Conservation (phyloP, 2,113 vertebrate genomes). For the Forbesichthys agassizii region DNA sequence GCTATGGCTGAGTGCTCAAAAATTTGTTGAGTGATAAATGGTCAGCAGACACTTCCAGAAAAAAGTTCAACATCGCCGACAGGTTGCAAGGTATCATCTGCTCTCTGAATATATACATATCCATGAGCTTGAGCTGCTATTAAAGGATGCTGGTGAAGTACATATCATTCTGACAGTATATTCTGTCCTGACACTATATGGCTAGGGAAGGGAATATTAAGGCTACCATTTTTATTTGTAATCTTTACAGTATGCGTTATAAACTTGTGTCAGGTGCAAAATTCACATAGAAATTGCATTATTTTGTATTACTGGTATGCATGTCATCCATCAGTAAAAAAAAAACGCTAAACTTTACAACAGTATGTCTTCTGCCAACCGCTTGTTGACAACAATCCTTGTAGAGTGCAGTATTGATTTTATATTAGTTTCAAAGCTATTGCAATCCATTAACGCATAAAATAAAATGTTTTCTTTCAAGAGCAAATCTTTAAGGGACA, state of each 20-base stretch:
- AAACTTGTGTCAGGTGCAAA: too few relatives aligned
- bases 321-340: too few relatives aligned
- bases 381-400: background rate
- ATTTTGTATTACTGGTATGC: too few relatives aligned
- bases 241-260: too few relatives aligned
- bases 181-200: too few relatives aligned
- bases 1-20: background rate
- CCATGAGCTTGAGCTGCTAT: background rate
- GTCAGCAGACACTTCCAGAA: background rate
- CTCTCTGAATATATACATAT: background rate
- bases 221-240: too few relatives aligned
- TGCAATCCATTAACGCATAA: background rate
- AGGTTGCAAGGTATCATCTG: background rate
- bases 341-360: too few relatives aligned
- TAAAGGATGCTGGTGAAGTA: too few relatives aligned
- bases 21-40: background rate
- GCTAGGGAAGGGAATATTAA: too few relatives aligned
- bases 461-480: background rate
- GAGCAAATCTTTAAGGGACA: conserved; percentile 1
- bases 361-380: background rate
- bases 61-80: background rate
- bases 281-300: too few relatives aligned
- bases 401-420: background rate
- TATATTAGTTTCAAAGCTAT: background rate
- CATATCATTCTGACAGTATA: too few relatives aligned